These are phyloP conservation scores for Neoascia interrupta DNA, from an alignment of 2,888 invertebrate species.

Conservation along the genomic window DNA sequence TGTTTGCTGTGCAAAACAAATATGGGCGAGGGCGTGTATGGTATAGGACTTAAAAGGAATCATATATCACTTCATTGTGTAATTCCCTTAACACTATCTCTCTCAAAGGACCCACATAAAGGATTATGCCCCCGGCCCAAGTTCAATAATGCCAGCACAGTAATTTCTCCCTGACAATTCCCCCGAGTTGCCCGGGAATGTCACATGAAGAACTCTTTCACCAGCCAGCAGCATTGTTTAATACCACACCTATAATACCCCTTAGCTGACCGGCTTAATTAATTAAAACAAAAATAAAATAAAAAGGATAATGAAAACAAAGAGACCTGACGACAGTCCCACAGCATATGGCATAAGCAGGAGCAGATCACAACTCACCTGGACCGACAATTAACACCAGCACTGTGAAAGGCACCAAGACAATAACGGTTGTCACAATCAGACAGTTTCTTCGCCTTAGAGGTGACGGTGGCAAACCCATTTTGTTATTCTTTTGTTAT, in stretches of 20 bases:
- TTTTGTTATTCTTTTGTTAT: conserved; percentile 32
- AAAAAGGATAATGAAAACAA: conserved; percentile 16
- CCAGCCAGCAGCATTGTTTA: conserved; percentile 44
- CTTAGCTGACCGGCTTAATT: conserved; percentile 41
- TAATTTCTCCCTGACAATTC: conserved; percentile 22
- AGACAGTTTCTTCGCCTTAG: conserved; percentile 67
- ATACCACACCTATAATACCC: conserved; percentile 45
- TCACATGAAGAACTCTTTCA: conserved; percentile 58
- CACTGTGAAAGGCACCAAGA: conserved; percentile 69
- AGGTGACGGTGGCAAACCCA: conserved; percentile 65
- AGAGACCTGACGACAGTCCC: conserved; percentile 20
- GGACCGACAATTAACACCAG: conserved; percentile 68
- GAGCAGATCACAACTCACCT: conserved; percentile 57
- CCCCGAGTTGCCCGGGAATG: conserved; percentile 17
- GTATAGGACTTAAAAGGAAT: conserved; percentile 24
- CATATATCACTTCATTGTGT: conserved; percentile 16
- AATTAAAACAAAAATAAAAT: conserved; percentile 36
- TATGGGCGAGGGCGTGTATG: conserved; percentile 45
- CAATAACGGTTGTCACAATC: conserved; percentile 69
- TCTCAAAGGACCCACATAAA: conserved; percentile 41
- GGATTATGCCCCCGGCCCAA: conserved; percentile 10
- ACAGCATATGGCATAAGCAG: conserved; percentile 10
- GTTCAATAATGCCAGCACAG: conserved; percentile 28
- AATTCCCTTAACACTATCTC: conserved; percentile 10
- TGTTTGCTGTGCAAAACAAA: conserved; percentile 11